A percentile compares a stretch with the other conserved stretches of the same genome.
Conservation (phyloP, 2,888 invertebrate species). For the Pristionchus maxplancki region DNA sequence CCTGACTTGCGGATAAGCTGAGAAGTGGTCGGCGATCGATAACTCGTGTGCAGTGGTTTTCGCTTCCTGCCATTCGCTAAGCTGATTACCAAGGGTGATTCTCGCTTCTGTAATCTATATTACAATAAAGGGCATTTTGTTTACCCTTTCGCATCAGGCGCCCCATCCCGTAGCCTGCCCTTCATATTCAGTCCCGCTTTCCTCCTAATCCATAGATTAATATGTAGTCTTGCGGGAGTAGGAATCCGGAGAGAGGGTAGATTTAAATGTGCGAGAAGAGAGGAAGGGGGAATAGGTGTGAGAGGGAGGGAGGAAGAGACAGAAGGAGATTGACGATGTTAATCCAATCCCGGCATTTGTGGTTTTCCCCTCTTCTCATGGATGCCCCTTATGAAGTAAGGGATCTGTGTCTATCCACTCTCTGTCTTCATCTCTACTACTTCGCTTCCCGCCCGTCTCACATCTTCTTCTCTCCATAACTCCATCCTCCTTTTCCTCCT, state of each 20-base stretch:
- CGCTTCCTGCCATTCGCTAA: conserved; percentile 8
- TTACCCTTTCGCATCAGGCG: neutral
- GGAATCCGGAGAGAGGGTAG: neutral
- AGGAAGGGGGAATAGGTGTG: conserved; percentile 11
- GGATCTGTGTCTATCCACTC: conserved; percentile 23
- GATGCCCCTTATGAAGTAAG: neutral
- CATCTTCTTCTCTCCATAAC: conserved; percentile 14
- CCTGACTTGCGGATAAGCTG: conserved; percentile 21
- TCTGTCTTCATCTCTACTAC: conserved; percentile 38
- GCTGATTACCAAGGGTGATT: neutral
- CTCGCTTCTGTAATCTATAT: conserved; percentile 18
- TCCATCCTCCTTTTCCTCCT: conserved; percentile 25
- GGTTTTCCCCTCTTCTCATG: neutral
- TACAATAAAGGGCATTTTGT: neutral
- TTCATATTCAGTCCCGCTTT: neutral
- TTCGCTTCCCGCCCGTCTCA: conserved; percentile 23
- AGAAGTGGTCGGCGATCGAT: neutral
- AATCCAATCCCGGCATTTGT: conserved; percentile 51
- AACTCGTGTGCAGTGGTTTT: conserved; percentile 17
- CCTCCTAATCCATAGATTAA: conserved; percentile 38
- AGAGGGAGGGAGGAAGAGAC: conserved; percentile 16
- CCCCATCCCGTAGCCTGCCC: neutral
- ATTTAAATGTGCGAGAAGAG: conserved; percentile 22
- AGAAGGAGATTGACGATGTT: conserved; percentile 35
- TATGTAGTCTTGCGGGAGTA: conserved; percentile 22